These are phyloP conservation scores for Hyaena hyaena DNA, from an alignment of 2,113 vertebrate species.

Conservation along the genomic window DNA sequence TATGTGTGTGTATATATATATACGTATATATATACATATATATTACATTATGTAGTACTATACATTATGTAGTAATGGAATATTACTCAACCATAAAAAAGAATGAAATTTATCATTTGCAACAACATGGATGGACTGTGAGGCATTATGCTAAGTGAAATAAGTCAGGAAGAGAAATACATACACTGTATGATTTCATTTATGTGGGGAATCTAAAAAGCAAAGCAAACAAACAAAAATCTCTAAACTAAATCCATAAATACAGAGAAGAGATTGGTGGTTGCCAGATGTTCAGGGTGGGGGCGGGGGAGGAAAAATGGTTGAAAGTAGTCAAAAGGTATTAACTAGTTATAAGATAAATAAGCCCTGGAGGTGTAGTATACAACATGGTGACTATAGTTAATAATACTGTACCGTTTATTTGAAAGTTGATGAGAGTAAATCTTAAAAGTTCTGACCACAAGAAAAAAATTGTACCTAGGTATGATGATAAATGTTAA, in stretches of 20 bases:
- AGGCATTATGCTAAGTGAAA: not conserved
- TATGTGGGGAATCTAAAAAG: not conserved
- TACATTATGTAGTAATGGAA: not conserved
- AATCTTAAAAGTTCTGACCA: not conserved
- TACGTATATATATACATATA: too few relatives aligned
- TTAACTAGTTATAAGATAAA: not conserved
- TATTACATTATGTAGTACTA: too few relatives aligned
- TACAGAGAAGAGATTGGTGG: not conserved
- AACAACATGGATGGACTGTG: not conserved
- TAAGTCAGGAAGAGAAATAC: not conserved
- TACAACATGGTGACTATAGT: not conserved
- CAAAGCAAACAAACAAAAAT: not conserved
- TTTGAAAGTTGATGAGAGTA: not conserved
- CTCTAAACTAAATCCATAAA: not conserved
- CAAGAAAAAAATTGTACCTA: not conserved
- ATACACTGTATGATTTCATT: not conserved
- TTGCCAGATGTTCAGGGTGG: not conserved
- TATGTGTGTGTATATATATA: not conserved
- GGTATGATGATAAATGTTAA: not conserved
- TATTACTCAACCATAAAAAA: not conserved
- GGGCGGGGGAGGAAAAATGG: too few relatives aligned
- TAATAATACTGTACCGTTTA: not conserved
- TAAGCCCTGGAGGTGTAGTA: too few relatives aligned
- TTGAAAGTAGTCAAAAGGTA: not conserved
- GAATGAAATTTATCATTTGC: not conserved